Percentiles rank a stretch among this genome's conserved stretches.
These are phyloP conservation scores for Shargacucullia verbasci DNA, from an alignment of 2,888 invertebrate species.

Conservation along the genomic window DNA sequence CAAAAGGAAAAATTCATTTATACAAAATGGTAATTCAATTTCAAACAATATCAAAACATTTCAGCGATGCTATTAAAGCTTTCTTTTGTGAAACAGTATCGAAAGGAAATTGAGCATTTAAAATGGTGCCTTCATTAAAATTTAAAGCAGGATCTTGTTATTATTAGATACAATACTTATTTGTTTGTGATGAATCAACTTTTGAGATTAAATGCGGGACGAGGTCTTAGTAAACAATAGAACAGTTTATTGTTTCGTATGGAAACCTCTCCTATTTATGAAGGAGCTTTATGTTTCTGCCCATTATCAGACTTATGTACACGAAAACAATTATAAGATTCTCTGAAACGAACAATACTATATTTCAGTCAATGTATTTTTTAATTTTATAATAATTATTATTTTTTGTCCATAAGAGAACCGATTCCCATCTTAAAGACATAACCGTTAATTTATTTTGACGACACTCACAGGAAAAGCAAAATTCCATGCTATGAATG, in stretches of 20 bases:
- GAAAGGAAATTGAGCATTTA: slow-evolving; percentile 66
- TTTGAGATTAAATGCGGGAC: slow-evolving; percentile 33
- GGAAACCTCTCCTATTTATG: background rate
- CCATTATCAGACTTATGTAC: too few species aligned
- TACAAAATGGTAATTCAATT: slow-evolving; percentile 51
- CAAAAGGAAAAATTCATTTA: slow-evolving; percentile 32
- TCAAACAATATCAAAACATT: slow-evolving; percentile 61
- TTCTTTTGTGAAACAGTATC: slow-evolving; percentile 58
- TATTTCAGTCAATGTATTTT: too few species aligned
- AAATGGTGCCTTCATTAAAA: slow-evolving; percentile 60
- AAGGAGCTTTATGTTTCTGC: too few species aligned
- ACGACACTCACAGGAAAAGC: too few species aligned
- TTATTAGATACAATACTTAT: slow-evolving; percentile 49
- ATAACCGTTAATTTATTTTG: too few species aligned
- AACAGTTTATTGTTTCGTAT: slow-evolving; percentile 33
- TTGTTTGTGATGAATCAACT: slow-evolving; percentile 48
- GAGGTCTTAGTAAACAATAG: slow-evolving; percentile 25
- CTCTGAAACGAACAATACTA: too few species aligned
- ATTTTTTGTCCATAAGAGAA: too few species aligned
- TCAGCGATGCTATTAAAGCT: slow-evolving; percentile 55
- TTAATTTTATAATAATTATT: too few species aligned
- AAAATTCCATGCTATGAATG: too few species aligned
- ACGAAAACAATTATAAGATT: too few species aligned
- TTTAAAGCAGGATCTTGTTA: slow-evolving; percentile 31
- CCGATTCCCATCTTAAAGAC: too few species aligned